Evolutionary conservation across 2,797 vertebrate species (phyloP), one percentile per base, ranked within the genome.

Genomic region (Trachops cirrhosus): DNA sequence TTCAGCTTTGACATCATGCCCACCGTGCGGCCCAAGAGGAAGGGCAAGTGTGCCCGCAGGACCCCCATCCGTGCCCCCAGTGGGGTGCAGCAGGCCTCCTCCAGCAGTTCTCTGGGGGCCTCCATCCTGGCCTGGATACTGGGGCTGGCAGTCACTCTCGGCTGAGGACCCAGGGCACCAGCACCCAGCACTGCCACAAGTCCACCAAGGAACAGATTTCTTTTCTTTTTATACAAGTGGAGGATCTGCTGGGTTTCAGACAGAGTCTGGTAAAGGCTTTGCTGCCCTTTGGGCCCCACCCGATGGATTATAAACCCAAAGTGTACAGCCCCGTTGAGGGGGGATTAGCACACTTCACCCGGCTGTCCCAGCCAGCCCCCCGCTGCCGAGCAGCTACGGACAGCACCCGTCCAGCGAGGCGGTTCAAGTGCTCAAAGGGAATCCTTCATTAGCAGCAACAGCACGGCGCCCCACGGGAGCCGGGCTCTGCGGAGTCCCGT

Each of bases 31-130:
- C 99, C 99, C 82, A 99, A 98, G 97, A 99, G 99, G 98, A 99
- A 99, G 99, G 99, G 99, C 98, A 99, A 99, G 98, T 99, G 99
- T 96, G 98, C 98, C 96, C 99, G 99, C 96, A 99, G 99, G 99
- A 99, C 99, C 93, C 99, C 99, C 98, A 98, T 99, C 96, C 99
- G 99, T 70, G 98, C 99, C 95, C 99, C 99, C 91, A 99, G 99
- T 10, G 99, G 99, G 98, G 99, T 99, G 70, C 99, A 99, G 98
- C 99, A 99, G 98, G 99, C 99, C 37, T 99, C 99, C 67, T 98
- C 97, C 80, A 99, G 99, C 84, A 97, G 96, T 95, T 85, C 97
- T 34, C 80, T 97, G 37, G 97, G 97, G 92, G 97, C 97, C 84
- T 98, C 98, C 0, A 97, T 98, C 92, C 96, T 99, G 97, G 98